These are phyloP conservation scores for Cenopis cana DNA, from an alignment of 2,888 invertebrate genomes.

Conservation along the genomic window DNA sequence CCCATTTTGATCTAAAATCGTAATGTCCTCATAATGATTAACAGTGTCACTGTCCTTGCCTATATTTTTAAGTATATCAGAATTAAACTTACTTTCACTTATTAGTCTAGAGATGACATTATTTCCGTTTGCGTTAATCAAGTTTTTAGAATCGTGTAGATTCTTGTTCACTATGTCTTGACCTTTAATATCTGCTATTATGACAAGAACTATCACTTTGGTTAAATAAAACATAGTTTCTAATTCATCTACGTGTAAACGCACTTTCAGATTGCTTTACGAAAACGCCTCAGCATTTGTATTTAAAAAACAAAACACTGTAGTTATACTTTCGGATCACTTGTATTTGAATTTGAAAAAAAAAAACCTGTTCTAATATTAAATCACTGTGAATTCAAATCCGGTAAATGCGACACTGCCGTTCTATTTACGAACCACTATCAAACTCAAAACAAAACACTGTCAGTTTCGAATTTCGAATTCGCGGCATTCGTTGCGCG, in stretches of 20 bases:
- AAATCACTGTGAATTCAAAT: background rate
- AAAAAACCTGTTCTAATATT: background rate
- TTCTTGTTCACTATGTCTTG: conserved; percentile 60
- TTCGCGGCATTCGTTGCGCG: background rate
- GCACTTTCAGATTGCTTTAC: conserved; percentile 22
- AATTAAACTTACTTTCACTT: conserved; percentile 61
- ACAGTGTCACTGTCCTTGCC: conserved; percentile 60
- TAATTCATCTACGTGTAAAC: conserved; percentile 25
- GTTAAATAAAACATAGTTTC: conserved; percentile 32
- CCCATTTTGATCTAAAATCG: conserved; percentile 69
- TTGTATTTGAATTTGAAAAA: background rate
- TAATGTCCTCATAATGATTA: conserved; percentile 73
- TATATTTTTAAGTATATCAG: conserved; percentile 59
- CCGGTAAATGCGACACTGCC: background rate
- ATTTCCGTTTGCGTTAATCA: conserved; percentile 55
- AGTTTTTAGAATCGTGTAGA: conserved; percentile 61
- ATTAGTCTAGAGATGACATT: conserved; percentile 57
- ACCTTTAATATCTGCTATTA: conserved; percentile 45
- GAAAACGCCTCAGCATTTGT: background rate
- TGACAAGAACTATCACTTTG: background rate
- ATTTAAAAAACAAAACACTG: background rate
- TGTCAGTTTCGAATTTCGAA: background rate
- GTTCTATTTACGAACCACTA: background rate
- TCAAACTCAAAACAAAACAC: conserved; percentile 10
- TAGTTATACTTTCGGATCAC: background rate